Evolutionary conservation across 23 tunicate genomes (phyloP).

Genomic region (Styela plicata): DNA sequence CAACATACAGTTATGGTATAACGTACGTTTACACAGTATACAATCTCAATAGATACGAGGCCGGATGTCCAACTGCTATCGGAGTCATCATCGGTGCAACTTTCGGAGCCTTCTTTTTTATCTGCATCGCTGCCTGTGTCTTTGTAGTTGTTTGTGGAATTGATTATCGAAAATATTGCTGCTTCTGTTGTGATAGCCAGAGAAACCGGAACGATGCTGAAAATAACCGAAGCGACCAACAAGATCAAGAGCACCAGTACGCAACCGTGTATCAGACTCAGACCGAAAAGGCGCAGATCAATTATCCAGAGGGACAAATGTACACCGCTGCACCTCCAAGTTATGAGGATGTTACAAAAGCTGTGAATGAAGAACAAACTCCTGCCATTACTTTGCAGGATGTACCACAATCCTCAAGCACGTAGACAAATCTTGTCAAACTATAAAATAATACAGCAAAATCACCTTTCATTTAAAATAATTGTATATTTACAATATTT

Average conservation of each 20-base stretch:
- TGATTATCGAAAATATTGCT: conserved; percentile 13
- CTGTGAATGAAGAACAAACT: background rate
- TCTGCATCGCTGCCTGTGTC: conserved; percentile 10
- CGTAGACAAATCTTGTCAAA: too few species aligned
- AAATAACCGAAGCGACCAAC: background rate
- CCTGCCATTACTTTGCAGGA: background rate
- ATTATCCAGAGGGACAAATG: background rate
- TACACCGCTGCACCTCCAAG: conserved; percentile 17
- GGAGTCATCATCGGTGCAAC: conserved; percentile 12
- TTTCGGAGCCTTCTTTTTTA: conserved; percentile 6
- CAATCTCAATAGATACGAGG: conserved; percentile 9
- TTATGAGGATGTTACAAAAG: conserved; percentile 15
- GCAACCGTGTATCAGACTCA: background rate
- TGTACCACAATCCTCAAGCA: background rate
- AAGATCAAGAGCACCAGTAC: background rate
- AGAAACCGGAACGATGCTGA: conserved; percentile 11
- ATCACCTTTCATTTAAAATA: too few species aligned
- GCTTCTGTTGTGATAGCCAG: conserved; percentile 19
- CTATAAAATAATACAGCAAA: too few species aligned
- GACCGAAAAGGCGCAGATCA: background rate
- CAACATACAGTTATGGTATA: background rate
- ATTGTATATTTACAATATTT: too few species aligned
- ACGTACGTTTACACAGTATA: conserved; percentile 16
- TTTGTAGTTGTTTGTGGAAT: conserved; percentile 10
- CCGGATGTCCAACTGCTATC: conserved; percentile 22